Evolutionary conservation across 2,888 invertebrate genomes (phyloP), one percentile per base, ranked within the genome.

Genomic region (Drosophila affinis): DNA sequence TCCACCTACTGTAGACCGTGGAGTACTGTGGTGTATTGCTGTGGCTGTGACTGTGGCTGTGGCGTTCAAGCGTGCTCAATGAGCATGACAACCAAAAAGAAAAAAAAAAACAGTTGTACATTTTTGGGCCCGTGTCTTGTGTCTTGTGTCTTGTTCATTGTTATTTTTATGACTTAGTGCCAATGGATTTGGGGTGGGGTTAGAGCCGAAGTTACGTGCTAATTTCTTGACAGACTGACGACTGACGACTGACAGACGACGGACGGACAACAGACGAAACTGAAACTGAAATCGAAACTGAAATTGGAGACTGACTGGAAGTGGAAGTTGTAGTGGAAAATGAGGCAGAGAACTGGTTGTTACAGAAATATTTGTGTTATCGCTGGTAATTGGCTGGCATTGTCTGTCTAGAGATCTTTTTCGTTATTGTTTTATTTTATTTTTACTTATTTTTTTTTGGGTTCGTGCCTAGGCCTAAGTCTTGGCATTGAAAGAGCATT

Each of bases 311-410:
- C 5, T 21, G 24, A 10, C 3, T 39, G 34, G 18, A 14, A 5
- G 9, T 18, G 32, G 24, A 17, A 9, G 32, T 32, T 21, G 54
- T 6, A 5, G 24, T 34, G 34, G 34, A 14, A 39, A 39, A 14
- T 7, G 7, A 39, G 3, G 39, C 39, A 39, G 27, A 72, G 75
- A 80, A 87, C 87, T 76, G 84, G 72, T 83, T 80, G 76, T 84
- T 81, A 78, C 79, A 81, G 72, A 81, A 75, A 70, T 76, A 64
- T 78, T 61, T 80, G n/a, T 74, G 78, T 82, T 82, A 83, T 87
- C 81, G 75, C 81, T 74, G 81, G 81, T 84, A 82, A 82, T 87
- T 82, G 81, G 79, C 73, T 68, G 69, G 73, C 84, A 87, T 83
- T 82, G 81, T 76, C 44, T 68, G 49, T 39, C 14, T 58, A 10